These are phyloP conservation scores for Pyrgus malvae DNA, from an alignment of 2,888 invertebrate genomes.

Conservation along the genomic window DNA sequence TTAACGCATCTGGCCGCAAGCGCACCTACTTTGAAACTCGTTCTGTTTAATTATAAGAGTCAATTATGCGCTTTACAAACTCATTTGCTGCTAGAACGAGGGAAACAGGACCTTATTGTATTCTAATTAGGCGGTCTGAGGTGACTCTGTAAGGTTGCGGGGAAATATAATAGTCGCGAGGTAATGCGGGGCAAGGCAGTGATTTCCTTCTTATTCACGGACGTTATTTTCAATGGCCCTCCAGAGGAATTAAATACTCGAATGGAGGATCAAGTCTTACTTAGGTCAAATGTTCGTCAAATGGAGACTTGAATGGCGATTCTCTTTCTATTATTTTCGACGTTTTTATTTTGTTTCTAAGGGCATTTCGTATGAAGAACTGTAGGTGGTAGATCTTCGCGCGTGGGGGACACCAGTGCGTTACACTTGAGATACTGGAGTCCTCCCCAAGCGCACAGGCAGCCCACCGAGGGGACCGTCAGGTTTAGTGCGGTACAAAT, in stretches of 20 bases:
- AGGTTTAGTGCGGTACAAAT: no score
- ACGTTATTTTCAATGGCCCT: conserved; percentile 31
- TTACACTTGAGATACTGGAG: no score
- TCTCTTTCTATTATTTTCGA: no score
- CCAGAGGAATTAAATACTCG: conserved; percentile 41
- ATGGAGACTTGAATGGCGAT: no score
- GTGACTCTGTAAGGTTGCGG: not conserved
- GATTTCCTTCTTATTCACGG: conserved; percentile 32
- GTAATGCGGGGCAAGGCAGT: conserved; percentile 28
- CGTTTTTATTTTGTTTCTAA: no score
- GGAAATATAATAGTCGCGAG: conserved; percentile 28
- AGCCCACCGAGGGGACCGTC: no score
- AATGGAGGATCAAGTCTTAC: conserved; percentile 17
- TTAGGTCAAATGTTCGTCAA: conserved; percentile 10
- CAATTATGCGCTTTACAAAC: conserved; percentile 23
- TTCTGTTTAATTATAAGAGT: conserved; percentile 36
- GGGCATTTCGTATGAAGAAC: no score
- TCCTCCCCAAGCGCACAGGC: no score
- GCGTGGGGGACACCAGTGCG: no score
- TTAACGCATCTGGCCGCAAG: conserved; percentile 42
- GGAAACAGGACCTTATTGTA: not conserved
- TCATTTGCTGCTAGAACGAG: not conserved
- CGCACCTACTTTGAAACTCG: conserved; percentile 37
- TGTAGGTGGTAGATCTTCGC: no score
- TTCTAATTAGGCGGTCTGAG: not conserved